Conservation (phyloP, 2,888 invertebrate genomes). For the Aspidiotus rigidus region DNA sequence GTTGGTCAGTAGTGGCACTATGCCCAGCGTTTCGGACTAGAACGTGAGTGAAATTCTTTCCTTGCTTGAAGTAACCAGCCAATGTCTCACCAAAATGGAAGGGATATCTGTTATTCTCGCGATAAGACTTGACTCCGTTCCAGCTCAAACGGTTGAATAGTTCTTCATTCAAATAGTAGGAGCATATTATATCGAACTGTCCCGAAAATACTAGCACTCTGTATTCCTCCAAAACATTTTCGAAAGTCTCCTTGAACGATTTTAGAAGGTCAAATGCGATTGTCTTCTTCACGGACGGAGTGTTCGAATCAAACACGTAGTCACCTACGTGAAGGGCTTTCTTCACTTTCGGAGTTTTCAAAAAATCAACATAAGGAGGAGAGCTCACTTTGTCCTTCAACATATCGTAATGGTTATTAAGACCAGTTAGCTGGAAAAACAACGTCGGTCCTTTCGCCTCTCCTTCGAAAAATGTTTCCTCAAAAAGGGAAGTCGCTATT, state of each 20-base stretch:
- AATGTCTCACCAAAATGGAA: conserved; percentile 60
- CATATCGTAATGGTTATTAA: conserved; percentile 36
- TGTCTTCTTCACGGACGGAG: conserved; percentile 53
- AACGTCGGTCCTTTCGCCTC: conserved; percentile 5
- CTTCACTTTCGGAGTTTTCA: conserved; percentile 25
- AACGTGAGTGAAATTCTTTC: conserved; percentile 61
- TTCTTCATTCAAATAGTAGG: conserved; percentile 49
- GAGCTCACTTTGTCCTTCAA: background rate
- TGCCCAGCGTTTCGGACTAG: conserved; percentile 69
- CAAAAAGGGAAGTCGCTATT: conserved; percentile 41
- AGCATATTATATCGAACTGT: conserved; percentile 85
- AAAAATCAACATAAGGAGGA: background rate
- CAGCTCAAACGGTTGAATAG: conserved; percentile 52
- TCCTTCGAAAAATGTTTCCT: conserved; percentile 32
- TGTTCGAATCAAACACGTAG: conserved; percentile 12
- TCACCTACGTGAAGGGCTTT: conserved; percentile 37
- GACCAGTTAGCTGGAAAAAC: conserved; percentile 35
- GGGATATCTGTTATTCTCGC: conserved; percentile 53
- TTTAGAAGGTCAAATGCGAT: conserved; percentile 70
- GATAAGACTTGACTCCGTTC: conserved; percentile 55
- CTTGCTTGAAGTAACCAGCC: conserved; percentile 65
- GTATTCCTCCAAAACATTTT: conserved; percentile 55
- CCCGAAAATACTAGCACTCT: conserved; percentile 76
- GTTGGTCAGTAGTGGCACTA: conserved; percentile 70
- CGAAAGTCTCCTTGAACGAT: conserved; percentile 62